phyloP scores from a whole-genome alignment of 2,113 vertebrate species.

The Geococcyx californianus region DNA sequence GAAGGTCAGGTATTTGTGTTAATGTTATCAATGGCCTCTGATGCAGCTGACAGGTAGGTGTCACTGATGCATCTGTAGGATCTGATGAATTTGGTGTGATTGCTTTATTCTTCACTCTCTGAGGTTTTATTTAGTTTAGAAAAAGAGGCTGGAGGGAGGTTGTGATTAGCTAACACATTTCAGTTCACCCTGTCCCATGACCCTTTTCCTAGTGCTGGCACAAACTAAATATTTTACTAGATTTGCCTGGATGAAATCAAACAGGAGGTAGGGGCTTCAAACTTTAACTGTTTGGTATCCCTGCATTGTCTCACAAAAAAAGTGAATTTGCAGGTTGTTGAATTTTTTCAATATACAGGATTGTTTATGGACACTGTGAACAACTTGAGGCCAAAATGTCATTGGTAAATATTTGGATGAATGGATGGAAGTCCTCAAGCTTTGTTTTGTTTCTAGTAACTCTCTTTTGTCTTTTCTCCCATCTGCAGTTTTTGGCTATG shows the following conservation, averaged over 20 bases:
- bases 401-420: neutral
- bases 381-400: neutral
- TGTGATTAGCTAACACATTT: slow-evolving; percentile 38
- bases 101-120: slow-evolving; percentile 35
- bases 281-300: neutral
- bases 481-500: neutral
- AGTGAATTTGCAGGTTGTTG: neutral
- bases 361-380: neutral
- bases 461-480: neutral
- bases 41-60: slow-evolving; percentile 28
- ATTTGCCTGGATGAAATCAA: neutral
- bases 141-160: slow-evolving; percentile 13
- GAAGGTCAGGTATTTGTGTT: slow-evolving; percentile 49
- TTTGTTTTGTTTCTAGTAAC: neutral
- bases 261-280: neutral
- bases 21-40: neutral
- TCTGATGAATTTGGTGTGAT: slow-evolving; percentile 60
- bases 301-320: neutral
- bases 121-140: slow-evolving; percentile 57
- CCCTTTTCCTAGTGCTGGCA: neutral
- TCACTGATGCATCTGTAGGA: neutral
- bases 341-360: neutral
- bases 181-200: slow-evolving; percentile 22
- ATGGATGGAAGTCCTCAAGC: neutral
- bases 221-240: slow-evolving; percentile 11